Conservation (phyloP, 1,140 invertebrate genomes). For the Calephelis nemesis region DNA sequence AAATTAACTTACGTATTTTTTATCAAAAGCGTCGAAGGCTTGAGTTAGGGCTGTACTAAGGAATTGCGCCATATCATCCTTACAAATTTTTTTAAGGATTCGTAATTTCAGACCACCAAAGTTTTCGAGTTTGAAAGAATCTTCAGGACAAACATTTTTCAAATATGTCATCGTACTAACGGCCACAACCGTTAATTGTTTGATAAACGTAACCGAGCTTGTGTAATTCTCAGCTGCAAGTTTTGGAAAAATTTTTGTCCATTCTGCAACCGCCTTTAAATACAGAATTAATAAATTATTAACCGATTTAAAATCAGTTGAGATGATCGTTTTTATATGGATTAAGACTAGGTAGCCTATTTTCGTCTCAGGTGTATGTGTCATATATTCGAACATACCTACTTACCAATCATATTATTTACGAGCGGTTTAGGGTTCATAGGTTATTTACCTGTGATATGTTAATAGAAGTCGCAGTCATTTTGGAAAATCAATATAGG, state of each 20-base stretch:
- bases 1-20: slow-evolving; percentile 59
- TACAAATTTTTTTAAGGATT: slow-evolving; percentile 57
- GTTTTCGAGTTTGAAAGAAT: slow-evolving; percentile 49
- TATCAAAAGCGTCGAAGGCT: slow-evolving; percentile 64
- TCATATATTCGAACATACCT: too few species aligned
- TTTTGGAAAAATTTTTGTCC: slow-evolving; percentile 54
- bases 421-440: too few species aligned
- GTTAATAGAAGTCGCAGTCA: too few species aligned
- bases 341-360: too few species aligned
- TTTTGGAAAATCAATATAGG: too few species aligned
- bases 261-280: slow-evolving; percentile 48
- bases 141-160: slow-evolving; percentile 54
- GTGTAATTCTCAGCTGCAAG: slow-evolving; percentile 55
- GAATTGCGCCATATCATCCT: slow-evolving; percentile 56
- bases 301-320: too few species aligned
- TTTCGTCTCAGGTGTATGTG: too few species aligned
- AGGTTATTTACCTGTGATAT: too few species aligned
- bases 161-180: slow-evolving; percentile 59
- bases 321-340: too few species aligned
- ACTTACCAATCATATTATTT: too few species aligned
- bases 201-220: slow-evolving; percentile 63
- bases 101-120: slow-evolving; percentile 50
- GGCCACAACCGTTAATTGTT: slow-evolving; percentile 58
- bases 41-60: slow-evolving; percentile 52
- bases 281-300: too few species aligned